Percentiles rank a stretch among this genome's conserved stretches.
Evolutionary conservation across 2,113 vertebrate species (phyloP).

Genomic region (Butastur rufipennis): DNA sequence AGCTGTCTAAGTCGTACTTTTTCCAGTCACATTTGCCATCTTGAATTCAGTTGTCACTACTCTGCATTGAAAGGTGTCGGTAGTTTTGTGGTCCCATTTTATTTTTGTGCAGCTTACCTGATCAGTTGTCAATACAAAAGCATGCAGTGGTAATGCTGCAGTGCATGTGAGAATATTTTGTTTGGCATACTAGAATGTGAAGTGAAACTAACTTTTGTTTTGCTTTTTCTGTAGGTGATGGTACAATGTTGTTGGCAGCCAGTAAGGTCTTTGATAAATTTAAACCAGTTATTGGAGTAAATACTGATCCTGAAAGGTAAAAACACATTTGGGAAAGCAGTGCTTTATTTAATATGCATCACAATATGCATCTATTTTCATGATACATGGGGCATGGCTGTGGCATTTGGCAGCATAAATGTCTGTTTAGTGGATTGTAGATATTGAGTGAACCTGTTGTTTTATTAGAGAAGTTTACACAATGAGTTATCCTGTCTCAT

Average conservation of each 20-base stretch:
- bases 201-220: background rate
- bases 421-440: background rate
- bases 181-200: background rate
- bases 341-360: background rate
- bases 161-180: background rate
- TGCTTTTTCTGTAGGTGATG: conserved; percentile 80
- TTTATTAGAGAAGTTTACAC: background rate
- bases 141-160: background rate
- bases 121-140: background rate
- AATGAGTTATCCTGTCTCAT: background rate
- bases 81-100: background rate
- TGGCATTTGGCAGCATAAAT: background rate
- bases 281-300: conserved; percentile 95
- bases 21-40: background rate
- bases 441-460: background rate
- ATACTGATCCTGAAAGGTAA: conserved; percentile 98
- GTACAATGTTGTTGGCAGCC: conserved; percentile 96
- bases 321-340: background rate
- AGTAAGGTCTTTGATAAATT: conserved; percentile 93
- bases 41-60: background rate
- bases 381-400: background rate
- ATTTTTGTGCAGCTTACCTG: background rate
- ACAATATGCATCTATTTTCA: background rate
- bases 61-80: background rate
- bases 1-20: background rate